Evolutionary conservation across 2,888 invertebrate species (phyloP), one percentile per base, ranked within the genome.

Genomic region (Erebia ligea): DNA sequence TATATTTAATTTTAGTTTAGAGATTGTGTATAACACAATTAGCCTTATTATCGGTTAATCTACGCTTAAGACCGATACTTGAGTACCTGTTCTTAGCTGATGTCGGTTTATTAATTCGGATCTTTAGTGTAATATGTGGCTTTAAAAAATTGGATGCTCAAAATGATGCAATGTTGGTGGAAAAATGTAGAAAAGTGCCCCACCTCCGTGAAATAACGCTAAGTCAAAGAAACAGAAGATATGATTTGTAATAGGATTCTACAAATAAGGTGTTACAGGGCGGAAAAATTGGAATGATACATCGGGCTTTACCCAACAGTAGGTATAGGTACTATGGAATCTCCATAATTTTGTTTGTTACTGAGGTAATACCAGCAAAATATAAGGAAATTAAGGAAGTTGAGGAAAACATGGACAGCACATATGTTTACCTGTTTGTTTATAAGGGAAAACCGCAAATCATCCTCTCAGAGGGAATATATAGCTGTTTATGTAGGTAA

Each of bases 361-460:
- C 13, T 17, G 25, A 64, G 57, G 25, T 57, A n/a, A 67, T 67
- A 34, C 11, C 11, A 17, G 13, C 11, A 64, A 54, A 40, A 1
- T 17, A 40, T 54, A 50, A 54, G 52, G 54, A 54, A 64, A 64
- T 25, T 54, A 25, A 3, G 52, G 54, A 48, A 25, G 9, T 42
- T 21, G 63, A 45, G 54, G 54, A 64, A 71, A 68, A 58, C 13
- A 21, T 19, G 61, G 48, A 9, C 13, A 8, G 48, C 15, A 11
- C 62, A 6, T 15, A 13, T 57, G 34, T 21, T 70, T 56, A 42
- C 34, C n/a, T 56, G 34, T 13, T 50, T 25, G 58, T 42, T 48
- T 65, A n/a, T n/a, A 11, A 50, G 56, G 75, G 71, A 72, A 73
- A 75, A 75, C 75, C 75, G 34, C 72, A 73, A 61, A 58, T 64